Percentiles rank a stretch among this genome's conserved stretches.
Conservation (phyloP, 2,113 vertebrate genomes). For the Ciconia boyciana region DNA sequence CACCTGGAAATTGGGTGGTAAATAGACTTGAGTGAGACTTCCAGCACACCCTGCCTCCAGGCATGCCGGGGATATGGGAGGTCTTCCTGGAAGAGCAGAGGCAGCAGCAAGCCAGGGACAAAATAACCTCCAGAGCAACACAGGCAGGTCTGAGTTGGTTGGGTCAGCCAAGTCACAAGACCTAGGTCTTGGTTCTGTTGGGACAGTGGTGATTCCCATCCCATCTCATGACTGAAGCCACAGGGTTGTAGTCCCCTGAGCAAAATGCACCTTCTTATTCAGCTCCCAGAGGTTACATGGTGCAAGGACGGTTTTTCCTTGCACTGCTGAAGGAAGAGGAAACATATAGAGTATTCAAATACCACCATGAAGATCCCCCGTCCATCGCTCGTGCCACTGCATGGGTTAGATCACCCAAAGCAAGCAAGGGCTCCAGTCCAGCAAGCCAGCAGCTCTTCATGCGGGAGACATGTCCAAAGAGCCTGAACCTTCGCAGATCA, state of each 20-base stretch:
- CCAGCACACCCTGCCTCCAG: background rate
- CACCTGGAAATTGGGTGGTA: background rate
- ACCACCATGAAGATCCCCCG: accelerated
- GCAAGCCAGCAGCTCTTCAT: background rate
- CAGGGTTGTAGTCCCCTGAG: background rate
- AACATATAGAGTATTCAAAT: background rate
- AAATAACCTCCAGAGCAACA: background rate
- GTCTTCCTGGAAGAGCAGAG: background rate
- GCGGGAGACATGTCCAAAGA: background rate
- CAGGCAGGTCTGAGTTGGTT: background rate
- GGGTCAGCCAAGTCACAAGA: background rate
- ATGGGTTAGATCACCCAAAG: background rate
- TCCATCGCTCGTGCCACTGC: background rate
- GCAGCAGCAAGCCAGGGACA: background rate
- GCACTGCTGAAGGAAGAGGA: background rate
- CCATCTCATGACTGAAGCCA: background rate
- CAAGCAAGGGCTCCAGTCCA: background rate
- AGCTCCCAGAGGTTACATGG: background rate
- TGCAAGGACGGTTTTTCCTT: background rate
- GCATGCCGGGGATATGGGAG: no score
- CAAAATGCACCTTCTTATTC: background rate
- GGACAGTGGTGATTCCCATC: background rate
- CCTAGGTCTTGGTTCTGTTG: background rate
- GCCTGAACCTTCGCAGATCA: background rate
- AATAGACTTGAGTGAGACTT: background rate